Conservation (phyloP, 2,888 invertebrate genomes). For the Temnothorax ravouxi region DNA sequence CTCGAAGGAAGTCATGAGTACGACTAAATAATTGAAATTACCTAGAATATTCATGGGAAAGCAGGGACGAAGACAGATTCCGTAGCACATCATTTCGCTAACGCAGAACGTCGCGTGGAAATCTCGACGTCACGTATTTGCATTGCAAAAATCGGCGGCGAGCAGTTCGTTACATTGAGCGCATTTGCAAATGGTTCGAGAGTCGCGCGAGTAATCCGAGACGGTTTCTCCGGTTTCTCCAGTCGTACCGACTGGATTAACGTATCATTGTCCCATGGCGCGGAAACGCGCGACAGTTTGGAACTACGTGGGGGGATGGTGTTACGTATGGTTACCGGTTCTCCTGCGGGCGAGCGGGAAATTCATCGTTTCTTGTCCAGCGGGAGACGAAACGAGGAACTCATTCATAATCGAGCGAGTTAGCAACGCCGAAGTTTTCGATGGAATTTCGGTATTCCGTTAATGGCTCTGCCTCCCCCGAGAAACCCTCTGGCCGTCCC, state of each 20-base stretch:
- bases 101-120: slow-evolving; percentile 25
- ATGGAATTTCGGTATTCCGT: slow-evolving; percentile 72
- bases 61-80: neutral
- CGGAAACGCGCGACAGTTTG: slow-evolving; percentile 29
- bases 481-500: slow-evolving; percentile 37
- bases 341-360: slow-evolving; percentile 16
- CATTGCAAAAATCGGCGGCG: slow-evolving; percentile 47
- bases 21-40: slow-evolving; percentile 42
- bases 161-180: slow-evolving; percentile 42
- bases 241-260: slow-evolving; percentile 37
- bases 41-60: slow-evolving; percentile 32
- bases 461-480: slow-evolving; percentile 57
- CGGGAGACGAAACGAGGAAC: slow-evolving; percentile 53
- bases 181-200: slow-evolving; percentile 48
- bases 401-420: slow-evolving; percentile 65
- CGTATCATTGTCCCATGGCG: slow-evolving; percentile 39
- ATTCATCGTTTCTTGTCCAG: slow-evolving; percentile 49
- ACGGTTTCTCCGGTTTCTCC: slow-evolving; percentile 30
- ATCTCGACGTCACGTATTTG: slow-evolving; percentile 38
- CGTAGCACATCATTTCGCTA: slow-evolving; percentile 25
- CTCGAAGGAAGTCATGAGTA: slow-evolving; percentile 22
- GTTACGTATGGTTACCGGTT: slow-evolving; percentile 39
- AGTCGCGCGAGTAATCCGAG: slow-evolving; percentile 37
- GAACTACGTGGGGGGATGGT: slow-evolving; percentile 3
- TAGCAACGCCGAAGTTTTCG: slow-evolving; percentile 70